phyloP scores from a whole-genome alignment of 2,888 invertebrate genomes.

The Fissipunctia ypsillon region DNA sequence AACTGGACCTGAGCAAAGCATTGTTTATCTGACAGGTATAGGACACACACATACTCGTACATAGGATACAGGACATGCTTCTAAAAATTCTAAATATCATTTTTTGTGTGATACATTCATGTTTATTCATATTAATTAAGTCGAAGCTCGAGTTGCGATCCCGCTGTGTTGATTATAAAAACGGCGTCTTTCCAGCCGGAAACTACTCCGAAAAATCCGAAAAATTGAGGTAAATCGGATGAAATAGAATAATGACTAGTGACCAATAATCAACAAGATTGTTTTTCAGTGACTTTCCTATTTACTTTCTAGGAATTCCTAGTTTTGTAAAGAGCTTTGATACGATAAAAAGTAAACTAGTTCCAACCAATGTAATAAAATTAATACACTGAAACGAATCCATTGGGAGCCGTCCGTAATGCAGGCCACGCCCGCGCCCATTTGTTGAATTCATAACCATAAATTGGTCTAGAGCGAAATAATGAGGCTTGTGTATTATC shows the following conservation, averaged over 20 bases:
- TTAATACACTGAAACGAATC: conserved; percentile 51
- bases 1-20: no score
- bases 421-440: conserved; percentile 50
- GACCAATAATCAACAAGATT: not conserved
- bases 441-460: conserved; percentile 57
- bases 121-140: conserved; percentile 17
- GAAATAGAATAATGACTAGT: not conserved
- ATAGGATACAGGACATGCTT: not conserved
- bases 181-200: not conserved
- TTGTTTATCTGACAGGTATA: not conserved
- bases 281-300: not conserved
- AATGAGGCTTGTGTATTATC: conserved; percentile 39
- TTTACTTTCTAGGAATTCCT: not conserved
- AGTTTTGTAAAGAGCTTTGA: not conserved
- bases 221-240: not conserved
- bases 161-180: conserved; percentile 4
- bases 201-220: not conserved
- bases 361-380: conserved; percentile 40
- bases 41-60: no score
- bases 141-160: not conserved
- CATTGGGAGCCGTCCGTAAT: conserved; percentile 53
- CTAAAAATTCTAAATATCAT: not conserved
- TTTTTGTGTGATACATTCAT: not conserved
- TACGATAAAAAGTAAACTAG: conserved; percentile 16
- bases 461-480: conserved; percentile 41